Evolutionary conservation across 2,797 vertebrate species (phyloP).

Genomic region (Varecia variegata): DNA sequence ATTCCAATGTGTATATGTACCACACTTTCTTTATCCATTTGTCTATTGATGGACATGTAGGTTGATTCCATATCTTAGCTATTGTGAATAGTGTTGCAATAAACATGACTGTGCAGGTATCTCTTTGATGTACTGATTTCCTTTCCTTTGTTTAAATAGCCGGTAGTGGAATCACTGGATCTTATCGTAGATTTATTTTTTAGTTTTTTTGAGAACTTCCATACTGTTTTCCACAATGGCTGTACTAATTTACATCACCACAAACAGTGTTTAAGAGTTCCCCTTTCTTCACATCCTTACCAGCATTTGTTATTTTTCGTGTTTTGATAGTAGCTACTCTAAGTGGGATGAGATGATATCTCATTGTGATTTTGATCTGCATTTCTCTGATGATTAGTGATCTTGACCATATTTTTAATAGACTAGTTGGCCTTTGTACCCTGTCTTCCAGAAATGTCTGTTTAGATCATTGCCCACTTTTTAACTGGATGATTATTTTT

Average conservation of each 20-base stretch:
- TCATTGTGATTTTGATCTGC: not conserved
- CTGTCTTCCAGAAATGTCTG: not conserved
- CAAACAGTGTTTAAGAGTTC: not conserved
- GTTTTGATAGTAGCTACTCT: not conserved
- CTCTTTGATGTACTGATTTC: not conserved
- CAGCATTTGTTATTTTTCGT: not conserved
- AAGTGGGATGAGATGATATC: not conserved
- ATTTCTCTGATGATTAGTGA: not conserved
- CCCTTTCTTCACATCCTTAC: not conserved
- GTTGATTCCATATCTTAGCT: not conserved
- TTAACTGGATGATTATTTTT: not conserved
- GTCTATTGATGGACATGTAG: too few relatives aligned
- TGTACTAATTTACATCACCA: not conserved
- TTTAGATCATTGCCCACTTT: not conserved
- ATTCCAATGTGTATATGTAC: not conserved
- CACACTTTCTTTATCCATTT: not conserved
- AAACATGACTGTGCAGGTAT: not conserved
- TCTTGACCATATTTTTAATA: not conserved
- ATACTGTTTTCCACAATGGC: not conserved
- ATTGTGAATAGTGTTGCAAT: not conserved
- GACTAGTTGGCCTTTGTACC: not conserved
- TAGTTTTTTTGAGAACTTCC: not conserved
- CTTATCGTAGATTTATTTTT: too few relatives aligned
- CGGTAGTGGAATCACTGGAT: not conserved
- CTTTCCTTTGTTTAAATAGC: not conserved